phyloP scores from a whole-genome alignment of 2,113 vertebrate genomes.

The Myanophis thanlyinensis region DNA sequence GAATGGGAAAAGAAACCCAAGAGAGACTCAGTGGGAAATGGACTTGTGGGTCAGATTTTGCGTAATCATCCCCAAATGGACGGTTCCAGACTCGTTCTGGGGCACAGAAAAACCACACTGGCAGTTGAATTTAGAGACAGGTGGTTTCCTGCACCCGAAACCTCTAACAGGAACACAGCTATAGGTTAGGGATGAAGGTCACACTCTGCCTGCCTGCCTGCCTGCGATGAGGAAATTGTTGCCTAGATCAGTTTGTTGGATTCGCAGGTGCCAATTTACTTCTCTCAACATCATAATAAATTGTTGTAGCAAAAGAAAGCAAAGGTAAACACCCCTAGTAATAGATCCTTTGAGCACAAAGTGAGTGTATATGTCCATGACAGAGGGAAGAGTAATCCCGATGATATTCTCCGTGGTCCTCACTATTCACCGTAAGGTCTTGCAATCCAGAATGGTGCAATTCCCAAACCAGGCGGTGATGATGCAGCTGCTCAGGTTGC shows the following conservation, averaged over 20 bases:
- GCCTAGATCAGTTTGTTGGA: background rate
- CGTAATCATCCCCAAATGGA: background rate
- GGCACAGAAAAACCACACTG: background rate
- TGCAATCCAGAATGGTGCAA: no score
- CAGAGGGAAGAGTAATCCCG: no score
- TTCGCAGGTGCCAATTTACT: background rate
- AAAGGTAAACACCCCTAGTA: background rate
- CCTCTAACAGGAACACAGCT: background rate
- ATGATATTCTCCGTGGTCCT: no score
- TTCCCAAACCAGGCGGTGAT: no score
- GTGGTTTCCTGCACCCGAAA: background rate
- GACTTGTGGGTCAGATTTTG: background rate
- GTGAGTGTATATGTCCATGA: no score
- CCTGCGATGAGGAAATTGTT: background rate
- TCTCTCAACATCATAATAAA: background rate
- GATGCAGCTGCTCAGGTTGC: no score
- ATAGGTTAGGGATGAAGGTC: background rate
- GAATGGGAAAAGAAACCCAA: background rate
- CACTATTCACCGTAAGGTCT: no score
- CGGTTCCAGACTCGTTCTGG: background rate
- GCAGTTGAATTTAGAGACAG: background rate
- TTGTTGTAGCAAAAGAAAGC: background rate
- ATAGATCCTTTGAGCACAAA: background rate
- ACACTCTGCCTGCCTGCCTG: background rate
- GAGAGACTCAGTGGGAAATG: no score